These are phyloP conservation scores for Amphipoea oculea DNA, from an alignment of 2,888 invertebrate genomes.

Conservation along the genomic window DNA sequence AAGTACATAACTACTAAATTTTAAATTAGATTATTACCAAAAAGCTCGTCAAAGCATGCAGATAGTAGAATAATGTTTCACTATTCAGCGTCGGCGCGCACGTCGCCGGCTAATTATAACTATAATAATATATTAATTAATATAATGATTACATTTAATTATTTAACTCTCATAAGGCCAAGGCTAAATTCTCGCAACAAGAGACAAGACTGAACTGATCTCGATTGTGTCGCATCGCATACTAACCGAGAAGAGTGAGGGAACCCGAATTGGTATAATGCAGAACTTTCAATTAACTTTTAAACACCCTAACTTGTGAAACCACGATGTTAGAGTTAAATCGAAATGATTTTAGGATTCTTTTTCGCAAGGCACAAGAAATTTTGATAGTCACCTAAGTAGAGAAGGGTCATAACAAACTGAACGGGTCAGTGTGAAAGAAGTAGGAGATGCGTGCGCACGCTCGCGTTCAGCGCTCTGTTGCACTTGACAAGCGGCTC, in stretches of 20 bases:
- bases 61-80: slow-evolving; percentile 88
- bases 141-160: slow-evolving; percentile 89
- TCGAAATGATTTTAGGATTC: slow-evolving; percentile 73
- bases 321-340: slow-evolving; percentile 72
- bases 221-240: slow-evolving; percentile 84
- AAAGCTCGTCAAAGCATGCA: slow-evolving; percentile 91
- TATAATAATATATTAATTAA: slow-evolving; percentile 79
- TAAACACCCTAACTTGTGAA: slow-evolving; percentile 67
- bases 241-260: slow-evolving; percentile 71
- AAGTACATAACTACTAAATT: slow-evolving; percentile 89
- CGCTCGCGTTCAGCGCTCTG: slow-evolving; percentile 75
- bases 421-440: slow-evolving; percentile 30
- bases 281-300: slow-evolving; percentile 66
- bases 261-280: slow-evolving; percentile 68
- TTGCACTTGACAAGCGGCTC: slow-evolving; percentile 73
- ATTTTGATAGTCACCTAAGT: slow-evolving; percentile 79
- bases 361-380: slow-evolving; percentile 88
- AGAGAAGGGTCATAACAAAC: slow-evolving; percentile 67
- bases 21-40: slow-evolving; percentile 90
- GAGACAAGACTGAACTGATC: slow-evolving; percentile 88
- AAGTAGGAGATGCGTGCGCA: slow-evolving; percentile 52
- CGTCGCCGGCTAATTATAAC: slow-evolving; percentile 82
- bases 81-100: slow-evolving; percentile 87
- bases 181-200: slow-evolving; percentile 91
- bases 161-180: slow-evolving; percentile 90